phyloP scores from a whole-genome alignment of 2,113 vertebrate genomes.

The Todiramphus chloris region DNA sequence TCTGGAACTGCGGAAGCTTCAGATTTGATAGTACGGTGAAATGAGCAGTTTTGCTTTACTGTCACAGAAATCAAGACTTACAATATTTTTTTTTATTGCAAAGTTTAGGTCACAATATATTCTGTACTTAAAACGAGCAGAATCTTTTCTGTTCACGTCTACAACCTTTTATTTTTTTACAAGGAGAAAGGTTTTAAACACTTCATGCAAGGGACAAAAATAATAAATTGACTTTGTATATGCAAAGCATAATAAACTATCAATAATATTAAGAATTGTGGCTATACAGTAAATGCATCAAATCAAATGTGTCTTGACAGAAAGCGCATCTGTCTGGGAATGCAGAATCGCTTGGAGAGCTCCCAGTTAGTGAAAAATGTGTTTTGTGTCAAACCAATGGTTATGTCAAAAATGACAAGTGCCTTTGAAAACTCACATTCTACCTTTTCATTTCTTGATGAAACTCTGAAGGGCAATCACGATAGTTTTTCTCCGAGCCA shows the following conservation, averaged over 20 bases:
- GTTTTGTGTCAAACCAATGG: neutral
- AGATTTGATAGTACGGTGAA: neutral
- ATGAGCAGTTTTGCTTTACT: neutral
- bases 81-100: neutral
- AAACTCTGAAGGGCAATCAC: neutral
- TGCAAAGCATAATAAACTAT: neutral
- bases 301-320: neutral
- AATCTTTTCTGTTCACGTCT: neutral
- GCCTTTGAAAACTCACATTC: neutral
- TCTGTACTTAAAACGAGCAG: neutral
- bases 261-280: neutral
- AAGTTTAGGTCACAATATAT: neutral
- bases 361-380: neutral
- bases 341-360: neutral
- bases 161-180: neutral
- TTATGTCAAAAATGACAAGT: neutral
- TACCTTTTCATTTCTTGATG: neutral
- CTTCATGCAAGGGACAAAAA: neutral
- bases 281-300: neutral
- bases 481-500: neutral
- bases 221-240: neutral
- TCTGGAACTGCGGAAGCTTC: neutral
- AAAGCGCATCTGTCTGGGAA: neutral
- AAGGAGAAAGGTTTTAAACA: neutral
- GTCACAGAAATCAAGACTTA: neutral